Evolutionary conservation across 2,797 vertebrate species (phyloP).

Genomic region (Bradypus variegatus): DNA sequence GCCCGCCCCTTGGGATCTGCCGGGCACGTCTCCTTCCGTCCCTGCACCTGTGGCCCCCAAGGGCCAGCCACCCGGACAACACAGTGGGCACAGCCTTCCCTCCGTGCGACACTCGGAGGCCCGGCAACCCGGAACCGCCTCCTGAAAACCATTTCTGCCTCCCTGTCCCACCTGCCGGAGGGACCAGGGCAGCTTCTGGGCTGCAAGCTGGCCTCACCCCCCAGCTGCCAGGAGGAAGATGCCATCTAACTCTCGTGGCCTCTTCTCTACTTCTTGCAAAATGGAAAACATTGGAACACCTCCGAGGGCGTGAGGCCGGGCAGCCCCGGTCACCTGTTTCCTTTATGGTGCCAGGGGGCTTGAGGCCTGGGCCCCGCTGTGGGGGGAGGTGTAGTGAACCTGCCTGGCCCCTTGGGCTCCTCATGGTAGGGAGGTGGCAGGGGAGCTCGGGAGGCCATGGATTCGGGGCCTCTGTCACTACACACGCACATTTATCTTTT

Average conservation of each 20-base stretch:
- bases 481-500: not conserved
- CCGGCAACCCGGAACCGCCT: not conserved
- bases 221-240: rapidly evolving
- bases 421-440: rapidly evolving
- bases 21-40: not conserved
- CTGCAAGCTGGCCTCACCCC: not conserved
- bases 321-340: no score
- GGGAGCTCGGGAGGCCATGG: not conserved
- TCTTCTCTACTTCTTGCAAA: not conserved
- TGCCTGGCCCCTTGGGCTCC: no score
- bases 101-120: not conserved
- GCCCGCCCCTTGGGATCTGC: no score
- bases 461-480: not conserved
- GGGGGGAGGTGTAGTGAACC: not conserved
- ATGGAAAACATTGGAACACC: not conserved
- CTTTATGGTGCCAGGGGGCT: no score
- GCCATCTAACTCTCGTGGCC: not conserved
- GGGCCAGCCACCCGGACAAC: not conserved
- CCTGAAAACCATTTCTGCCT: not conserved
- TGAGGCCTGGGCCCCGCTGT: no score
- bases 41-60: rapidly evolving
- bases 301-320: no score
- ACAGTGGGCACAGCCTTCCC: no score
- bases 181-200: not conserved
- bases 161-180: not conserved